phyloP scores from a whole-genome alignment of 2,888 invertebrate species.

The Synergus laeviventris region DNA sequence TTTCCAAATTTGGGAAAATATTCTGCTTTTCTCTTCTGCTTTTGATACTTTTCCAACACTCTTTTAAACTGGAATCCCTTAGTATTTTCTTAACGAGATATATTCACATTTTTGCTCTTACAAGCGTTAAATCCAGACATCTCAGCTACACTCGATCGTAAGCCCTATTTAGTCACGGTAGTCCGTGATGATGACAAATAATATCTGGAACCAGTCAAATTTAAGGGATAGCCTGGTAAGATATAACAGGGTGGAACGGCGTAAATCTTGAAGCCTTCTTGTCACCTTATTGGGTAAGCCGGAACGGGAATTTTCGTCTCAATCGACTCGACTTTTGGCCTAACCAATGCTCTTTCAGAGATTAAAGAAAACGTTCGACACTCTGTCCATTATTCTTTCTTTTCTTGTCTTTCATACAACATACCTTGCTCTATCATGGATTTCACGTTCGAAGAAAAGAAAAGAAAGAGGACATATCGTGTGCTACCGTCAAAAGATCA shows the following conservation, averaged over 20 bases:
- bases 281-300: constrained; percentile 48
- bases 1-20: too few relatives aligned
- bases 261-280: constrained; percentile 65
- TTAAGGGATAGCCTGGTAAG: constrained; percentile 54
- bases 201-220: constrained; percentile 71
- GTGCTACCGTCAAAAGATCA: constrained; percentile 56
- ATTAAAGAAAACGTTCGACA: constrained; percentile 60
- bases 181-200: constrained; percentile 69
- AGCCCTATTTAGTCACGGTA: constrained; percentile 65
- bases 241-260: constrained; percentile 66
- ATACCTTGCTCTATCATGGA: constrained; percentile 23
- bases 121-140: constrained; percentile 45
- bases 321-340: constrained; percentile 49
- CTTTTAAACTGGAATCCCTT: too few relatives aligned
- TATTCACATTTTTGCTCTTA: constrained; percentile 53
- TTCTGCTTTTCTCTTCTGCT: too few relatives aligned
- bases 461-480: constrained; percentile 48
- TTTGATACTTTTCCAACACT: too few relatives aligned
- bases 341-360: constrained; percentile 51
- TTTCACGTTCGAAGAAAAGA: constrained; percentile 33
- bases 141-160: constrained; percentile 49
- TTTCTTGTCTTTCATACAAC: constrained; percentile 49
- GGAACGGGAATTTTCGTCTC: constrained; percentile 56
- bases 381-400: constrained; percentile 48
- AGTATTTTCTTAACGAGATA: constrained; percentile 43